Base-by-base conservation (phyloP, 2,113 vertebrate species). In the Menura novaehollandiae region DNA sequence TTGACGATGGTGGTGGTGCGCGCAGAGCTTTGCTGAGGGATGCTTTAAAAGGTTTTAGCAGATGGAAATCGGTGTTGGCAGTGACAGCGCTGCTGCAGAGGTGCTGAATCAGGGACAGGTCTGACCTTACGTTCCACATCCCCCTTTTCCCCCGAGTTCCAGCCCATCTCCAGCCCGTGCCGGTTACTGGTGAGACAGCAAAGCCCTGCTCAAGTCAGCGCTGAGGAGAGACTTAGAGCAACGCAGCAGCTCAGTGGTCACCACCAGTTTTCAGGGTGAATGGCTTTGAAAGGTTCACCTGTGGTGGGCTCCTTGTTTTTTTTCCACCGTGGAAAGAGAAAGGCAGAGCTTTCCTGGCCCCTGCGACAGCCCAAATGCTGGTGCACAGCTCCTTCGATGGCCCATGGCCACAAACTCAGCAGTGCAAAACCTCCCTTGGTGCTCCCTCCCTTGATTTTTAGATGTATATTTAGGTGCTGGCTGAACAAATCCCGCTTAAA, bases 401-500 rank as follows among this genome's bases (percentile, higher is more conserved):
- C 46, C 1, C 55, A 1, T 0, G 22, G 20, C 56, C 81, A 9
- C 23, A 8, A 17, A 28, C 7, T 1, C 3, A 1, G 32, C 23
- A 1, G 5, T 3, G 39, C 2, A 0, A 6, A 58, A 3, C 22
- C 22, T 26, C 0, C 2, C 9, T 9, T 0, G 3, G 46, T 6
- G 24, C 59, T 63, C 20, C 0, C 52, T 13, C 13, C 1, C 1
- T 28, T 21, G 62, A 28, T 68, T 77, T 95, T 88, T 9, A 72
- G 63, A 21, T 23, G 20, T 3, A 2, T 28, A 6, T 71, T 11
- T 41, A 41, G 46, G 46, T 43, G 33, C 53, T 44, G 58, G 43
- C 30, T 26, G 71, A 75, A 52, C 41, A 88, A 89, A 92, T 92
- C 75, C 81, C 0, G 24, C 72, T 93, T 88, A 13, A 80, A 91